Evolutionary conservation across 1,140 invertebrate species (phyloP).

Genomic region (Hesperophylax magnus): DNA sequence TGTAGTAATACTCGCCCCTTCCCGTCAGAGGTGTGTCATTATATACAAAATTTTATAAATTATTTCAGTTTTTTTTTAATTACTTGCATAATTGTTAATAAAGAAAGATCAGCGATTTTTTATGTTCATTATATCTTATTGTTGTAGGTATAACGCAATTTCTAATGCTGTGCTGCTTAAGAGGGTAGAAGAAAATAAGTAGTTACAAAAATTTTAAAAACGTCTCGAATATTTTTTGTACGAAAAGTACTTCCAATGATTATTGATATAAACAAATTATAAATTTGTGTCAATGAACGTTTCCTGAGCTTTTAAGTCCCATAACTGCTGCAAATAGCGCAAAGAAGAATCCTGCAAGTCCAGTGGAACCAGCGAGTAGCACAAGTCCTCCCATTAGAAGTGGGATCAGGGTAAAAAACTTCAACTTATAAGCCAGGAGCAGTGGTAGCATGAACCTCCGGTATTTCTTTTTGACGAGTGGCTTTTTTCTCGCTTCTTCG

Average conservation of each 20-base stretch:
- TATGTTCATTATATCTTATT: too few species aligned
- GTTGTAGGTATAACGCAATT: too few species aligned
- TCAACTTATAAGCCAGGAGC: slow-evolving; percentile 85
- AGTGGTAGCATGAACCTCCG: slow-evolving; percentile 81
- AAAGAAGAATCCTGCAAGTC: slow-evolving; percentile 88
- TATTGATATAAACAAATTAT: background rate
- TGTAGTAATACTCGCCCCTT: too few species aligned
- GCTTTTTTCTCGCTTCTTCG: slow-evolving; percentile 58
- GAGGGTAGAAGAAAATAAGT: too few species aligned
- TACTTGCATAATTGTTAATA: too few species aligned
- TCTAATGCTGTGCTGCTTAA: too few species aligned
- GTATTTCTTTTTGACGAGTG: slow-evolving; percentile 73
- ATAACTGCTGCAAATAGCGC: slow-evolving; percentile 81
- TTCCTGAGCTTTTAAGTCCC: slow-evolving; percentile 67
- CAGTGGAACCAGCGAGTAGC: slow-evolving; percentile 81
- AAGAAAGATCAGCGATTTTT: too few species aligned
- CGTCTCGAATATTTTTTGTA: background rate
- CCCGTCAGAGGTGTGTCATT: too few species aligned
- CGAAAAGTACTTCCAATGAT: background rate
- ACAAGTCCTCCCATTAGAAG: slow-evolving; percentile 81
- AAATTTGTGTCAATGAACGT: background rate
- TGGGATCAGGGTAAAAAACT: slow-evolving; percentile 84
- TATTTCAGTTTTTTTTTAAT: too few species aligned
- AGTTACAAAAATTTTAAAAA: background rate
- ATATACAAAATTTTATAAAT: too few species aligned